Evolutionary conservation across 2,113 vertebrate species (phyloP).

Genomic region (Semnornis frantzii): DNA sequence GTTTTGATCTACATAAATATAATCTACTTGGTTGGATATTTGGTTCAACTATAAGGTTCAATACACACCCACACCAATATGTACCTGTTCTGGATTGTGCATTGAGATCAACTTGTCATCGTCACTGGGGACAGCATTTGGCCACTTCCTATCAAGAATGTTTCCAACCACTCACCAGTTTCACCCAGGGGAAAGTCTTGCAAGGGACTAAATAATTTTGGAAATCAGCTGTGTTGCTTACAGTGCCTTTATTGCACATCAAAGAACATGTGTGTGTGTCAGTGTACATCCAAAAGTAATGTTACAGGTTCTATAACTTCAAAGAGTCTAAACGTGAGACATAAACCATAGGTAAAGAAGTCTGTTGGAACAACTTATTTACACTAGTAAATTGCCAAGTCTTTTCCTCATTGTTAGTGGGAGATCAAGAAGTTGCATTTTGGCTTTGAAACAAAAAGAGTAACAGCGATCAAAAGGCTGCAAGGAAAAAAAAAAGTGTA

Average conservation of each 20-base stretch:
- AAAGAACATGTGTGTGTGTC: not conserved
- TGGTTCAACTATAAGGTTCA: no score
- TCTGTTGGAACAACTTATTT: not conserved
- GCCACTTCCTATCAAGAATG: not conserved
- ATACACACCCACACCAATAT: not conserved
- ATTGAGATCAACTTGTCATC: not conserved
- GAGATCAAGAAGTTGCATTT: not conserved
- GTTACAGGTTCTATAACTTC: not conserved
- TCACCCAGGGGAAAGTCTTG: not conserved
- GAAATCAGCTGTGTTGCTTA: not conserved
- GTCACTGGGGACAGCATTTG: not conserved
- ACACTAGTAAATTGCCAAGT: not conserved
- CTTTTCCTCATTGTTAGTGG: not conserved
- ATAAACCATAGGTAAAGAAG: not conserved
- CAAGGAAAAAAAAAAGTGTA: not conserved
- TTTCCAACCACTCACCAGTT: not conserved
- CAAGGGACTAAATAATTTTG: not conserved
- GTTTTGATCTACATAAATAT: not conserved
- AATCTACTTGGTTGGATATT: no score
- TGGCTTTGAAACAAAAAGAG: slow-evolving; percentile 11
- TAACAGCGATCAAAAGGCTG: not conserved
- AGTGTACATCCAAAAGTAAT: not conserved
- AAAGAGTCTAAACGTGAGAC: not conserved
- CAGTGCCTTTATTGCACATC: not conserved
- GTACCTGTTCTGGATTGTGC: not conserved